phyloP scores from a whole-genome alignment of 92 coral and sea anemone species.

The Porites lobata region DNA sequence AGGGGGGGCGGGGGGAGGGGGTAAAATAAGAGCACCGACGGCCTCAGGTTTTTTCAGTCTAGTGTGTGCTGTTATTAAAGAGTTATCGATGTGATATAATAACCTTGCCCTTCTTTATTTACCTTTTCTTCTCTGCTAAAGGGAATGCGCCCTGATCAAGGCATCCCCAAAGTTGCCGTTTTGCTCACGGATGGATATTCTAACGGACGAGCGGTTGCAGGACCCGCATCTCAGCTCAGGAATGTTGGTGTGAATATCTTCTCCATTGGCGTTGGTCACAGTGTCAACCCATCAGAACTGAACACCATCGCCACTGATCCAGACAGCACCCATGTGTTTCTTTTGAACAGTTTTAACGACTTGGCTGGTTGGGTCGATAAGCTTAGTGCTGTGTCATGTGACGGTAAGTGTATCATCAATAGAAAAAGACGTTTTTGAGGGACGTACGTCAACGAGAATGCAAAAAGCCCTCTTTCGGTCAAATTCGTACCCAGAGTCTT shows the following conservation, averaged over 20 bases:
- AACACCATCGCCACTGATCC: constrained; percentile 90
- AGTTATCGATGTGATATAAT: no score
- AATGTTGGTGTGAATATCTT: constrained; percentile 84
- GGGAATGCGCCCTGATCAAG: constrained; percentile 93
- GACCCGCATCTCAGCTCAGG: constrained; percentile 67
- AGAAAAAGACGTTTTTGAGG: background rate
- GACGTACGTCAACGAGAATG: background rate
- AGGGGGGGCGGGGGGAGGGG: no score
- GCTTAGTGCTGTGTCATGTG: constrained; percentile 95
- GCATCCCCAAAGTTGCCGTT: constrained; percentile 90
- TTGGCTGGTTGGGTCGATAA: constrained; percentile 91
- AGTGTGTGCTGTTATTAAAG: no score
- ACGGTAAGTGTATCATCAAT: constrained; percentile 58
- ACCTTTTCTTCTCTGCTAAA: background rate
- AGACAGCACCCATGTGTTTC: constrained; percentile 85
- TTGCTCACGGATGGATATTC: constrained; percentile 91
- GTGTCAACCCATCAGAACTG: constrained; percentile 59
- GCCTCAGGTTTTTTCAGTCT: no score
- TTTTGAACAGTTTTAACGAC: constrained; percentile 76
- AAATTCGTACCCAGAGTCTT: no score
- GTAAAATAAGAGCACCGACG: no score
- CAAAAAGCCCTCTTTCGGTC: background rate
- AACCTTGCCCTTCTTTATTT: no score
- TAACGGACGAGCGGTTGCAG: constrained; percentile 45
- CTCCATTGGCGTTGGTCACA: constrained; percentile 85